These are phyloP conservation scores for Benthosema pterotum DNA, from an alignment of 2,797 vertebrate species.

Conservation along the genomic window DNA sequence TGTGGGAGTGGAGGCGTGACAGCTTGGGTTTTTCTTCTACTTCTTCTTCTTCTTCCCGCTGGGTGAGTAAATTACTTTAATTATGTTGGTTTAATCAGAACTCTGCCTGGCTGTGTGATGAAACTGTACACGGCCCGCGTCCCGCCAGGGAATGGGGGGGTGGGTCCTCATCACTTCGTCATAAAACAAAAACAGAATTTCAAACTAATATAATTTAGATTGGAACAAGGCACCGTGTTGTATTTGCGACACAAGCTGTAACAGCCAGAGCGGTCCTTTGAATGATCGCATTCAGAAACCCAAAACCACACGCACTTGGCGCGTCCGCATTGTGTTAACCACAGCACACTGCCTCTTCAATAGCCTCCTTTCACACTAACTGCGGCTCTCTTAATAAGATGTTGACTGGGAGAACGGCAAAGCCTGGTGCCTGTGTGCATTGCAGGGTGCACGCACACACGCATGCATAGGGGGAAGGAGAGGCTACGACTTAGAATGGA, in stretches of 20 bases:
- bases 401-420: constrained; percentile 58
- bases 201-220: constrained; percentile 2
- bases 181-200: background rate
- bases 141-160: too few species aligned
- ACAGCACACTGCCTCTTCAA: constrained; percentile 63
- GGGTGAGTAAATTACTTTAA: constrained; percentile 63
- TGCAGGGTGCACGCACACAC: background rate
- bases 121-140: constrained; percentile 1
- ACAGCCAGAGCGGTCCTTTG: constrained; percentile 36
- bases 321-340: constrained; percentile 50
- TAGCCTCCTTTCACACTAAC: constrained; percentile 58
- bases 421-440: constrained; percentile 46
- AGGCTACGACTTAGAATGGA: too few species aligned
- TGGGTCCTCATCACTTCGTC: background rate
- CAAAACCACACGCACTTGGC: constrained; percentile 52
- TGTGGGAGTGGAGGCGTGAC: constrained; percentile 30
- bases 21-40: constrained; percentile 27
- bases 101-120: constrained; percentile 21
- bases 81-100: constrained; percentile 24
- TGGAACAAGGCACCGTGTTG: background rate
- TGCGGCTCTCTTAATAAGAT: constrained; percentile 58
- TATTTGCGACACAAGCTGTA: constrained; percentile 24
- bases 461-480: constrained; percentile 4
- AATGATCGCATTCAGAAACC: constrained; percentile 44
- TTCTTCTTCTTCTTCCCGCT: too few species aligned